Evolutionary conservation across 2,888 invertebrate species (phyloP).

Genomic region (Emmelina monodactyla): DNA sequence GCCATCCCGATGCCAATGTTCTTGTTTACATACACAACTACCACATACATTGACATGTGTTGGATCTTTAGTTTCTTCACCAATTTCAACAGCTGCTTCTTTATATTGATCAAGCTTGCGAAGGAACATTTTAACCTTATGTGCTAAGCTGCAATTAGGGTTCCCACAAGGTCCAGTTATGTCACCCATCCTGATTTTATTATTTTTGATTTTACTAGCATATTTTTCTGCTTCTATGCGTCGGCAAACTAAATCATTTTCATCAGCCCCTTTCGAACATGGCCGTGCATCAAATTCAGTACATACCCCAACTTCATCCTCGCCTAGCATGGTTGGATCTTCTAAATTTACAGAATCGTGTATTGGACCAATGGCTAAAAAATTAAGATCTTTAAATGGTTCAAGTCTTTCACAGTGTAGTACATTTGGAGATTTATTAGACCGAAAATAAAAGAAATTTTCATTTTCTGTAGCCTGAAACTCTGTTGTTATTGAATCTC

Average conservation of each 20-base stretch:
- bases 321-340: constrained; percentile 36
- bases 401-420: constrained; percentile 45
- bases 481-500: constrained; percentile 50
- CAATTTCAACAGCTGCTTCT: constrained; percentile 25
- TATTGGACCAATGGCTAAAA: constrained; percentile 46
- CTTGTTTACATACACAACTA: constrained; percentile 45
- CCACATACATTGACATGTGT: constrained; percentile 40
- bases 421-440: constrained; percentile 51
- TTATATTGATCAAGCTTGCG: constrained; percentile 44
- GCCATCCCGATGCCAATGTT: constrained; percentile 40
- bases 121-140: constrained; percentile 47
- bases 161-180: constrained; percentile 56
- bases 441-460: constrained; percentile 47
- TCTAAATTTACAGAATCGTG: constrained; percentile 53
- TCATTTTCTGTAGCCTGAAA: constrained; percentile 47
- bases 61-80: constrained; percentile 22
- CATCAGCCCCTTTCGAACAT: constrained; percentile 16
- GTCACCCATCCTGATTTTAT: constrained; percentile 54
- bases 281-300: constrained; percentile 43
- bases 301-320: constrained; percentile 23
- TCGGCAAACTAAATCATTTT: constrained; percentile 24
- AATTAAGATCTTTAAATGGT: constrained; percentile 50
- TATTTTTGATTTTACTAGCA: constrained; percentile 5
- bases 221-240: constrained; percentile 18
- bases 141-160: constrained; percentile 44